Evolutionary conservation across 2,888 invertebrate genomes (phyloP).

Genomic region (Rotaria socialis): DNA sequence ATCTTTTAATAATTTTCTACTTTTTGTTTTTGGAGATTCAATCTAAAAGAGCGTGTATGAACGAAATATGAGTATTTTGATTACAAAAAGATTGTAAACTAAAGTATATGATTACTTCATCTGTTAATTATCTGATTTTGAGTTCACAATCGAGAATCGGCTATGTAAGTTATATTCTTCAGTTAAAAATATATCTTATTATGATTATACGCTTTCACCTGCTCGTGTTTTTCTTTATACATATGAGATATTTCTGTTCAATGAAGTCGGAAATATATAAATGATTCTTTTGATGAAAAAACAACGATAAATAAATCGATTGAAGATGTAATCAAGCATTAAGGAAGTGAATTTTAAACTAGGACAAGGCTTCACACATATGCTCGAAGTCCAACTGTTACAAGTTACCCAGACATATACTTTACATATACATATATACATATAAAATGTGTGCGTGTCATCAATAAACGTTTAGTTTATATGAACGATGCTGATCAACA

Average conservation of each 20-base stretch:
- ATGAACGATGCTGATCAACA: background rate
- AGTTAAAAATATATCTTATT: background rate
- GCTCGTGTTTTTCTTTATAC: background rate
- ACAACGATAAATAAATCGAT: background rate
- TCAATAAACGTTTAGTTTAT: constrained; percentile 1
- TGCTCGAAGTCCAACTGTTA: background rate
- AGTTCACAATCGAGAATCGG: background rate
- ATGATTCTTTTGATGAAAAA: background rate
- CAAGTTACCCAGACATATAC: background rate
- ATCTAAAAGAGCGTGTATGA: no score
- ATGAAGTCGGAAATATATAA: background rate
- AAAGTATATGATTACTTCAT: background rate
- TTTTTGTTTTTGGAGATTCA: no score
- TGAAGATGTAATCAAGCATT: background rate
- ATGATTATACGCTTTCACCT: background rate
- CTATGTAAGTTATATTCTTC: background rate
- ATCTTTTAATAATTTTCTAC: no score
- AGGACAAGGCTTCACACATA: background rate
- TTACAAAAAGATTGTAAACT: background rate
- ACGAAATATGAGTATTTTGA: no score
- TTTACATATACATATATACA: background rate
- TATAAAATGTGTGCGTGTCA: background rate
- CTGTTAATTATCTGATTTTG: background rate
- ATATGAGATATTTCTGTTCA: no score
- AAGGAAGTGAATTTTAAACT: background rate